phyloP scores from a whole-genome alignment of 2,888 invertebrate species.

The Melieria picta region DNA sequence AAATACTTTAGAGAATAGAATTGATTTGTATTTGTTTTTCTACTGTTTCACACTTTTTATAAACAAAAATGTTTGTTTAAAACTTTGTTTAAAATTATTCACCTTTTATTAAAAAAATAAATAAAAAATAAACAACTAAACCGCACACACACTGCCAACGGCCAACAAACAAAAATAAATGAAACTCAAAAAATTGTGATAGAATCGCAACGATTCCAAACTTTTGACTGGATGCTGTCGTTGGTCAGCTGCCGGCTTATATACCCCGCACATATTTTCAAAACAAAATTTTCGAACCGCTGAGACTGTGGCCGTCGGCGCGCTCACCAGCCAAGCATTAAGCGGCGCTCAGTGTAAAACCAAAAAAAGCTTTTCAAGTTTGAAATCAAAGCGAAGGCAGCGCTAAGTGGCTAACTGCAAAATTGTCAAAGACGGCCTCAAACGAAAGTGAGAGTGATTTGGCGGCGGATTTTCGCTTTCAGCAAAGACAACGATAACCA shows the following conservation, averaged over 20 bases:
- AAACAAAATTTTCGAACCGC: conserved; percentile 48
- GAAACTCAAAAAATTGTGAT: conserved; percentile 52
- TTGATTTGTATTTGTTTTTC: not conserved
- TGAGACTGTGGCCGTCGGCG: not conserved
- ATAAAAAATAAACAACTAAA: conserved; percentile 14
- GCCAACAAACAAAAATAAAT: conserved; percentile 9
- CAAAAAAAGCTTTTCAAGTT: not conserved
- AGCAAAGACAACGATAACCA: too few species aligned
- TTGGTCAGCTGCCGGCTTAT: conserved; percentile 66
- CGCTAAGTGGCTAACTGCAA: conserved; percentile 23
- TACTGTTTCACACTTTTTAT: too few species aligned
- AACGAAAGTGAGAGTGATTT: conserved; percentile 39
- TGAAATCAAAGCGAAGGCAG: conserved; percentile 27
- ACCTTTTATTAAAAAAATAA: conserved; percentile 2
- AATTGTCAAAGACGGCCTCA: conserved; percentile 16
- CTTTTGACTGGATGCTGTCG: conserved; percentile 68
- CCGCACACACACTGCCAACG: conserved; percentile 5
- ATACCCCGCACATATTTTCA: conserved; percentile 63
- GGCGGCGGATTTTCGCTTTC: not conserved
- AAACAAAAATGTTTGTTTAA: too few species aligned
- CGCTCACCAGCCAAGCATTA: not conserved
- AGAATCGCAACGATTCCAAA: conserved; percentile 67
- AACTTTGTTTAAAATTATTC: not conserved
- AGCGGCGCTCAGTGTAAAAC: conserved; percentile 8
- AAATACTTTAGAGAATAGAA: not conserved